Percentiles rank a stretch among this genome's conserved stretches.
These are phyloP conservation scores for Xestia rhomboidea DNA, from an alignment of 2,888 invertebrate species.

Conservation along the genomic window DNA sequence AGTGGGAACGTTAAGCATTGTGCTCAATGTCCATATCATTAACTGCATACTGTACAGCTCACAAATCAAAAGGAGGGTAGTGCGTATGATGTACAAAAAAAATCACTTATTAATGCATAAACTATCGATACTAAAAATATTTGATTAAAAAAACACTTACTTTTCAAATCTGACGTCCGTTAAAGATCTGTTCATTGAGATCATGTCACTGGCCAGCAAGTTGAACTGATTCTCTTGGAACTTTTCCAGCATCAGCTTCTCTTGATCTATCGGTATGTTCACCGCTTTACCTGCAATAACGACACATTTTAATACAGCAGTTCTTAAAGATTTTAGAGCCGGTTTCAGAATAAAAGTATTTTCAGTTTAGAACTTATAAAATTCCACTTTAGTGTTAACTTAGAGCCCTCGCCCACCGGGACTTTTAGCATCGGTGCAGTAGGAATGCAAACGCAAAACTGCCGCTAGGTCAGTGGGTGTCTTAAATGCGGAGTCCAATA, in stretches of 20 bases:
- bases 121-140: background rate
- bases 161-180: constrained; percentile 98
- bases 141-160: constrained; percentile 89
- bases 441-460: background rate
- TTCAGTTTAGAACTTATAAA: background rate
- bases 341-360: background rate
- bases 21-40: background rate
- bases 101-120: background rate
- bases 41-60: background rate
- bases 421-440: background rate
- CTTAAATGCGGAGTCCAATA: no score
- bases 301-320: constrained; percentile 24
- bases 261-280: constrained; percentile 95
- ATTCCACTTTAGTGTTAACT: background rate
- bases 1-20: background rate
- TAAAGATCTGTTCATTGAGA: constrained; percentile 98
- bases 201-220: constrained; percentile 98
- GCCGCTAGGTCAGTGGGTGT: background rate
- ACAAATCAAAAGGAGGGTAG: background rate
- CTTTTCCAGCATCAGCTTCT: constrained; percentile 97
- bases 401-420: background rate
- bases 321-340: background rate
- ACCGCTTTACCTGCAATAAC: constrained; percentile 93
- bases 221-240: constrained; percentile 99
- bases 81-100: background rate